phyloP scores from a whole-genome alignment of 1,140 invertebrate species.

The Zaprionus ghesquierei region DNA sequence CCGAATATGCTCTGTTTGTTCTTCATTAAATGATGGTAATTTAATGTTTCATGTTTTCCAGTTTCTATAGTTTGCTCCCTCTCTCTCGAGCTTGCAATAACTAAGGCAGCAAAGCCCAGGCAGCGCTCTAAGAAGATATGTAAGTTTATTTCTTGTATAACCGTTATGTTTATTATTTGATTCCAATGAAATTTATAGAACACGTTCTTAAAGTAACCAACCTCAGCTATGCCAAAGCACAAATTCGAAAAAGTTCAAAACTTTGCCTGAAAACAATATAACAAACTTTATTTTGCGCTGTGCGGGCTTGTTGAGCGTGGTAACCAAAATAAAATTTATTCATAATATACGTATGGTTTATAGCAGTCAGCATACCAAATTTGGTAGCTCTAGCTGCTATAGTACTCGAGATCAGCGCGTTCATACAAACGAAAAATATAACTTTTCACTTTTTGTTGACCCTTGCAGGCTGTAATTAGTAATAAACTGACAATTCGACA shows the following conservation, averaged over 20 bases:
- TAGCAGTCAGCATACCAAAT: neutral
- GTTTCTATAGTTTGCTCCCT: neutral
- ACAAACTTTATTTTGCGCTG: neutral
- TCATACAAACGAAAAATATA: neutral
- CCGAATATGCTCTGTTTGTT: neutral
- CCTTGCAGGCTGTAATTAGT: neutral
- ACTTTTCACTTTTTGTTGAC: neutral
- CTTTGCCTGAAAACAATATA: neutral
- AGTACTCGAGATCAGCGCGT: neutral
- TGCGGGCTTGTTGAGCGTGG: neutral
- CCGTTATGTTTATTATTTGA: neutral
- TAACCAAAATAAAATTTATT: neutral
- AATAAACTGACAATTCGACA: neutral
- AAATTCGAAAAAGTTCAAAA: neutral
- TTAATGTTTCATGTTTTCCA: neutral
- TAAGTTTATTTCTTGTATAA: neutral
- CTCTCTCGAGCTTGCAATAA: too few species aligned
- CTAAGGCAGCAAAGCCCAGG: too few species aligned
- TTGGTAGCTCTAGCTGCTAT: neutral
- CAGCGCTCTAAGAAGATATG: too few species aligned
- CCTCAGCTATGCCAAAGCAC: neutral
- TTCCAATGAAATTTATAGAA: neutral
- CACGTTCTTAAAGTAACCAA: neutral
- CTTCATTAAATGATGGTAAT: too few species aligned
- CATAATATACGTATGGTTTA: neutral